Evolutionary conservation across 2,113 vertebrate genomes (phyloP), one percentile per base, ranked within the genome.

Genomic region (Cebidichthys violaceus): DNA sequence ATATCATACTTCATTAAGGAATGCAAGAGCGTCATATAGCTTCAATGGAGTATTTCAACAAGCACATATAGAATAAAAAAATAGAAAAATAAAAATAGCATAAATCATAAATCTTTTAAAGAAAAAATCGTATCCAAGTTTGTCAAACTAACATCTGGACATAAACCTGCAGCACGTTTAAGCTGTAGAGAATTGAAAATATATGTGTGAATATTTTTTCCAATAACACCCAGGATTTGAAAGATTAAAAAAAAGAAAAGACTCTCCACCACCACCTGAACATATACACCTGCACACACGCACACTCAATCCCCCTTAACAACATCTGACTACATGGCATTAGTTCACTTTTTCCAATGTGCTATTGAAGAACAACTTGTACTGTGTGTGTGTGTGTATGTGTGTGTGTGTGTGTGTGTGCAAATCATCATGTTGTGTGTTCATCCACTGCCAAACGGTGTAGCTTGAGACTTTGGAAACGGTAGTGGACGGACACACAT

Each of bases 261-360:
- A 57, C 4, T 6, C 18, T 47, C n/a, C 47, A 47, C 15, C 31
- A 65, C 57, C 27, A 75, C 15, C 31, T 24, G 13, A 67, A 35
- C n/a, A 41, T 15, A 57, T 17, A 47, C 67, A 55, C 54, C 61
- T 33, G 9, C 68, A 27, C 27, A 59, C n/a, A 61, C 55, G 33
- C 35, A 74, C 69, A 33, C 60, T 65, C 68, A 74, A 47, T 18
- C 20, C 14, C 20, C 62, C 59, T 50, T 10, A 54, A 76, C 64
- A 75, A 67, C 24, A 74, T 75, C 24, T 37, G 74, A 59, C 59
- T 14, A 9, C 65, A 66, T 22, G 10, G n/a, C 4, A n/a, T 79
- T 70, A 33, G 59, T 78, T 81, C 39, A 75, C 50, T 33, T 69
- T 80, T 85, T 82, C 83, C 79, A 85, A 37, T 60, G 57, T 17